Conservation (phyloP, 2,888 invertebrate species). For the Trichacis sp. region DNA sequence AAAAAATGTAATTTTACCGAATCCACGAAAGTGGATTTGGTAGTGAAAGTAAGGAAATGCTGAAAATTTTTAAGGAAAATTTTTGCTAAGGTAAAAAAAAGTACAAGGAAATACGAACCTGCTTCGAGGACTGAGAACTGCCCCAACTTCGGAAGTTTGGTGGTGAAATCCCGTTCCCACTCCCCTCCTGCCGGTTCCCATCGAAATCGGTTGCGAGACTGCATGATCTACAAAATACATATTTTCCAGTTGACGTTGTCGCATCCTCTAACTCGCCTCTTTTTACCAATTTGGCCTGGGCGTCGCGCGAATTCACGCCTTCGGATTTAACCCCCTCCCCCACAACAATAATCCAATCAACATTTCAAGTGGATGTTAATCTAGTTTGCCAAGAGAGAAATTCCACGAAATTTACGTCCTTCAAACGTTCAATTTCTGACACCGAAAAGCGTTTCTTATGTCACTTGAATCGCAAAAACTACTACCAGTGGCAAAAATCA, state of each 20-base stretch:
- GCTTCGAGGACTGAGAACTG: conserved; percentile 67
- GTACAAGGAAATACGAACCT: conserved; percentile 51
- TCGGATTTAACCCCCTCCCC: neutral
- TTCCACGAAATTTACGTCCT: too few species aligned
- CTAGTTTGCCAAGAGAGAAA: too few species aligned
- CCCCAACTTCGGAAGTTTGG: conserved; percentile 66
- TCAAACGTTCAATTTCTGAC: too few species aligned
- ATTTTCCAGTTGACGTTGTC: neutral
- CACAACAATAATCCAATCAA: neutral
- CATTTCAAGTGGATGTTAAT: neutral
- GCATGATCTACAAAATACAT: conserved; percentile 73
- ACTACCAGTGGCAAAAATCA: too few species aligned
- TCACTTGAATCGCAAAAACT: too few species aligned
- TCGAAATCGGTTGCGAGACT: conserved; percentile 79
- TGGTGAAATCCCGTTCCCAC: conserved; percentile 72
- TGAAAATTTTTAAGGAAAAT: too few species aligned
- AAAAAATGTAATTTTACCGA: too few species aligned
- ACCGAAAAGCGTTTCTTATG: too few species aligned
- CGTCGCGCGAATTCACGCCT: conserved; percentile 9
- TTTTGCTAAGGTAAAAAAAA: neutral
- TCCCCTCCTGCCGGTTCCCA: conserved; percentile 80
- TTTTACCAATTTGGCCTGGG: neutral
- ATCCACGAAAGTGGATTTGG: too few species aligned
- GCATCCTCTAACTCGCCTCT: too few species aligned
- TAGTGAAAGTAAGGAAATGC: too few species aligned